A percentile compares a stretch with the other conserved stretches of the same genome.
Evolutionary conservation across 30 jellyfish, hydroid and myxozoan species (phyloP).

Genomic region (Haliclystus octoradiatus): DNA sequence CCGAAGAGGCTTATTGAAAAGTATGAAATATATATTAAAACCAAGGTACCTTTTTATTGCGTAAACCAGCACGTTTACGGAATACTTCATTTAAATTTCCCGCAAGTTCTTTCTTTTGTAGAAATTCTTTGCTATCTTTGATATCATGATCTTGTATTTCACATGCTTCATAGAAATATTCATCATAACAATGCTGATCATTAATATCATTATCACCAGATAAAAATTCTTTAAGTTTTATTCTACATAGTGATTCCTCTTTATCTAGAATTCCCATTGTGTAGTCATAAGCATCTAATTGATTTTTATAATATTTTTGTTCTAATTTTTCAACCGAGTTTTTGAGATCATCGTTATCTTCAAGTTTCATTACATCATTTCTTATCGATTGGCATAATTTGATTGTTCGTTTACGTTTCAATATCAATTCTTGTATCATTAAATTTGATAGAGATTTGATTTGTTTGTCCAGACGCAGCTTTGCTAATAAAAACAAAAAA

Average conservation of each 20-base stretch:
- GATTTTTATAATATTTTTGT: constrained; percentile 41
- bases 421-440: constrained; percentile 33
- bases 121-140: constrained; percentile 31
- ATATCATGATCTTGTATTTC: constrained; percentile 27
- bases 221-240: constrained; percentile 27
- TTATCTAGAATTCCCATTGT: constrained; percentile 45
- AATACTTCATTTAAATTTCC: constrained; percentile 24
- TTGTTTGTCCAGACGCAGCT: constrained; percentile 21
- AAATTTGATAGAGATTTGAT: constrained; percentile 14
- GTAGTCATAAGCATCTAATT: constrained; percentile 31
- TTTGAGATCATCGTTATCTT: constrained; percentile 37
- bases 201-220: constrained; percentile 7
- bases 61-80: constrained; percentile 70
- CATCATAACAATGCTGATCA: constrained; percentile 16
- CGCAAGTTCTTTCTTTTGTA: constrained; percentile 15
- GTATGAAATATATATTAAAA: not conserved
- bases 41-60: constrained; percentile 45
- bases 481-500: constrained; percentile 11
- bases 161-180: constrained; percentile 14
- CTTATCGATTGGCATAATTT: constrained; percentile 22
- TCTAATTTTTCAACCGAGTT: constrained; percentile 23
- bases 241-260: constrained; percentile 27
- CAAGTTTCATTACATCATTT: constrained; percentile 21
- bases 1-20: not conserved
- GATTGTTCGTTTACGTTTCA: constrained; percentile 11